Evolutionary conservation across 2,888 invertebrate genomes (phyloP).

Genomic region (Polia nebulosa): DNA sequence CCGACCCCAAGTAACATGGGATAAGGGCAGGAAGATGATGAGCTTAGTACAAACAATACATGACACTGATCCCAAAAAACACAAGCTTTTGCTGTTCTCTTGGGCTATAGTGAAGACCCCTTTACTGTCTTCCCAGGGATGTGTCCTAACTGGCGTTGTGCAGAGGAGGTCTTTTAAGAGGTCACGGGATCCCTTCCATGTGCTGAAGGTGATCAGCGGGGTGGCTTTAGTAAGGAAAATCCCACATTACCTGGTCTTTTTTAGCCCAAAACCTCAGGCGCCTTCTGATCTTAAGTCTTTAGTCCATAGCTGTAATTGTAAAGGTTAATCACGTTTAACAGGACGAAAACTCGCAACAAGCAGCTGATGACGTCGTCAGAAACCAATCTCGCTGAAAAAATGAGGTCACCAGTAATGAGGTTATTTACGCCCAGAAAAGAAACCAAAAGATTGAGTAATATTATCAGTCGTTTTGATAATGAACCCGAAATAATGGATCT

Average conservation of each 20-base stretch:
- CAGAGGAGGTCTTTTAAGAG: too few species aligned
- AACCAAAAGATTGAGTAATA: neutral
- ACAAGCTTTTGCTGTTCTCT: neutral
- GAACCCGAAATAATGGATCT: neutral
- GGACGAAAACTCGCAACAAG: neutral
- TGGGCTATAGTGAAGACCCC: too few species aligned
- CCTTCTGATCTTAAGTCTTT: too few species aligned
- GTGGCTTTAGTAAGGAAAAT: too few species aligned
- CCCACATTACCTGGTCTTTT: too few species aligned
- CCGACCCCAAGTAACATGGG: too few species aligned
- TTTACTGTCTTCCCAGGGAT: too few species aligned
- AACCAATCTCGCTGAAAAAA: neutral
- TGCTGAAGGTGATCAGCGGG: too few species aligned
- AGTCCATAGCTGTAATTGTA: neutral
- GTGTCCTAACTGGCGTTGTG: too few species aligned
- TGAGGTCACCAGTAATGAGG: neutral
- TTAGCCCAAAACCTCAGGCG: too few species aligned
- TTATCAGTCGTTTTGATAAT: neutral
- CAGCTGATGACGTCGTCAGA: neutral
- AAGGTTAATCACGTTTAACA: slow-evolving; percentile 30
- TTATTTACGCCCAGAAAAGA: neutral
- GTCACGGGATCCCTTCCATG: too few species aligned
- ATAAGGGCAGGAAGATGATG: too few species aligned
- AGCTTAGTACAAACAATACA: neutral
- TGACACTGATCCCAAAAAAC: neutral